Conservation (phyloP, 2,888 invertebrate species). For the Scaptomyza flava region DNA sequence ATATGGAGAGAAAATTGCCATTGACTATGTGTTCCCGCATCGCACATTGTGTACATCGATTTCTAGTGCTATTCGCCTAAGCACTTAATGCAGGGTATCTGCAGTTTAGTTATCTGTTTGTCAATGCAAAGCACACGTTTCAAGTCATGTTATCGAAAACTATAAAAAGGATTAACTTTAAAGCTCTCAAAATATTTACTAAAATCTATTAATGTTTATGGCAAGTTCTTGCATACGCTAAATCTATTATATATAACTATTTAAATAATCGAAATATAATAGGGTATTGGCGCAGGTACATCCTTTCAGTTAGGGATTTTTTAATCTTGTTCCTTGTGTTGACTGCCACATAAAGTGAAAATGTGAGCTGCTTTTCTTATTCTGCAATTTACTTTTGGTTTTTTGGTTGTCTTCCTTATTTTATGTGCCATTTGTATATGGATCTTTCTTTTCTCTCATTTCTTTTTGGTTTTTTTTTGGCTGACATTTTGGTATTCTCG, state of each 20-base stretch:
- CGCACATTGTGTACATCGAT: slow-evolving; percentile 48
- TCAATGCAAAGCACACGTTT: slow-evolving; percentile 7
- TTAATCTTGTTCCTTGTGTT: slow-evolving; percentile 37
- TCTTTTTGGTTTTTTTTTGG: slow-evolving; percentile 37
- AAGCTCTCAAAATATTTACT: neutral
- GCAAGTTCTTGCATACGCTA: neutral
- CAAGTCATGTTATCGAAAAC: neutral
- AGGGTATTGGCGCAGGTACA: slow-evolving; percentile 34
- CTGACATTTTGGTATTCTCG: slow-evolving; percentile 64
- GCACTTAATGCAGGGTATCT: slow-evolving; percentile 33
- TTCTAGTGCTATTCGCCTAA: slow-evolving; percentile 30
- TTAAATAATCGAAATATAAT: too few relatives aligned
- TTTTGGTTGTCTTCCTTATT: slow-evolving; percentile 11
- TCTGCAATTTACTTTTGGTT: slow-evolving; percentile 43
- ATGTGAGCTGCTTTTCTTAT: slow-evolving; percentile 54
- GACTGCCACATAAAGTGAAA: slow-evolving; percentile 65
- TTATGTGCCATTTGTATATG: neutral
- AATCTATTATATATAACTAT: too few relatives aligned
- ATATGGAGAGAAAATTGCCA: slow-evolving; percentile 71
- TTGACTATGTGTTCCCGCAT: slow-evolving; percentile 21
- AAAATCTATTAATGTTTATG: neutral
- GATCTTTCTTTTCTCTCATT: slow-evolving; percentile 14
- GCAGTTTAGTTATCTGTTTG: slow-evolving; percentile 24
- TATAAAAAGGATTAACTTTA: neutral
- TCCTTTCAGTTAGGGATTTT: slow-evolving; percentile 25